Conservation (phyloP, 2,113 vertebrate genomes). For the Oryzias curvinotus region DNA sequence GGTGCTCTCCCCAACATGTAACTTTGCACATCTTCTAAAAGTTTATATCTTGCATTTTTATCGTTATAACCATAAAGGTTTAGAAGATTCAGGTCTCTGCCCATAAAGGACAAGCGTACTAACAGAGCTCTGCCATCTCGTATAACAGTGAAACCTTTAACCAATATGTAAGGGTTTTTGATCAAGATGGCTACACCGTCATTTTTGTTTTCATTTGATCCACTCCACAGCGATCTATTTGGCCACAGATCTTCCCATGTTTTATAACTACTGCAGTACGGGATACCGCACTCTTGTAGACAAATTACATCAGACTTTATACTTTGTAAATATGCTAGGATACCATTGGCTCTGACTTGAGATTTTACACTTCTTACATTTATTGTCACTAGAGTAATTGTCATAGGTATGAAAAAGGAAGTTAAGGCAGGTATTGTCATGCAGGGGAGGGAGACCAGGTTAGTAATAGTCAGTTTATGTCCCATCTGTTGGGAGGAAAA, state of each 20-base stretch:
- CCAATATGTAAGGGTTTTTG: neutral
- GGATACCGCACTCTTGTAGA: slow-evolving; percentile 19
- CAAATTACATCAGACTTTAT: neutral
- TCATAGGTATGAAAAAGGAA: too few relatives aligned
- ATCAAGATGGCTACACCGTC: slow-evolving; percentile 31
- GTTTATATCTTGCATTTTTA: slow-evolving; percentile 18
- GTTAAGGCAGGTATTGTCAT: too few relatives aligned
- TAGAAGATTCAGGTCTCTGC: slow-evolving; percentile 13
- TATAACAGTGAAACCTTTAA: slow-evolving; percentile 34
- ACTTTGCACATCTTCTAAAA: slow-evolving; percentile 21
- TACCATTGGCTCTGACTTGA: too few relatives aligned
- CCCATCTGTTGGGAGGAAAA: too few relatives aligned
- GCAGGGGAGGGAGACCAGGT: too few relatives aligned
- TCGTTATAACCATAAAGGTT: slow-evolving; percentile 24
- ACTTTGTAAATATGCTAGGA: too few relatives aligned
- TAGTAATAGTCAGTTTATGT: too few relatives aligned
- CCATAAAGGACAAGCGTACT: slow-evolving; percentile 14
- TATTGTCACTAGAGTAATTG: too few relatives aligned
- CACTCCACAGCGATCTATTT: neutral
- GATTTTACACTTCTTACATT: too few relatives aligned
- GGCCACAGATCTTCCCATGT: neutral
- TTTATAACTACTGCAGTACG: neutral
- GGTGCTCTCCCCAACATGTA: slow-evolving; percentile 11
- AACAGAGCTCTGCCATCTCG: too few relatives aligned
- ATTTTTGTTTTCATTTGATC: slow-evolving; percentile 17